Percentiles rank a stretch among this genome's conserved stretches.
These are phyloP conservation scores for Acinonyx jubatus DNA, from an alignment of 2,113 vertebrate species.

Conservation along the genomic window DNA sequence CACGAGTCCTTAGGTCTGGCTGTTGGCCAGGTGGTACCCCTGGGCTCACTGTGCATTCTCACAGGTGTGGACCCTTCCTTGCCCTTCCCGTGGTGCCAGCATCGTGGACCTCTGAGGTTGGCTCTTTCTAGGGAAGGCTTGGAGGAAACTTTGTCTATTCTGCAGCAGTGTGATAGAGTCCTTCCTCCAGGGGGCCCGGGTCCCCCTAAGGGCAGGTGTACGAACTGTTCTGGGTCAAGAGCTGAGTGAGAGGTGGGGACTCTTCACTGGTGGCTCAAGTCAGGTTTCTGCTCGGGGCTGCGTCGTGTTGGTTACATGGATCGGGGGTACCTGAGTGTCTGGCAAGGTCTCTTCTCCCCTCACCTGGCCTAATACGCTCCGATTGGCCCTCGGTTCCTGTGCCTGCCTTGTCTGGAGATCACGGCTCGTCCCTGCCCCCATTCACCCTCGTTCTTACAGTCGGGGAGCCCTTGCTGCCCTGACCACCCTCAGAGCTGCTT, in stretches of 20 bases:
- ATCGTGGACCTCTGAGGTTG: background rate
- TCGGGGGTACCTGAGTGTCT: background rate
- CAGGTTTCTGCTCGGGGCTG: background rate
- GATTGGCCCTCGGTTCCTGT: background rate
- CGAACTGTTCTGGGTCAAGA: too few relatives aligned
- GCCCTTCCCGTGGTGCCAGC: background rate
- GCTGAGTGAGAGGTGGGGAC: background rate
- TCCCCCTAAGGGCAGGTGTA: too few relatives aligned
- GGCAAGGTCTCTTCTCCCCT: background rate
- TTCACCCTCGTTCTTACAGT: background rate
- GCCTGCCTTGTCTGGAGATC: background rate
- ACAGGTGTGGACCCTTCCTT: background rate
- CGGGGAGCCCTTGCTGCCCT: too few relatives aligned
- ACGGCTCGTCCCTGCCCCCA: rapidly evolving
- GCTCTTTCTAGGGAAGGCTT: background rate
- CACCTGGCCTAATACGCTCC: too few relatives aligned
- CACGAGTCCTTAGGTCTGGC: rapidly evolving
- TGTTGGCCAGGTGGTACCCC: rapidly evolving
- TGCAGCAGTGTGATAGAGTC: background rate
- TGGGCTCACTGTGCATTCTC: background rate
- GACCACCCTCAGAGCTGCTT: background rate
- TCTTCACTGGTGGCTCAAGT: background rate
- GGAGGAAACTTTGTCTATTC: background rate
- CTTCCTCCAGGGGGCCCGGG: background rate
- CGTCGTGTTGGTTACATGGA: too few relatives aligned